These are phyloP conservation scores for Dipodomys ordii DNA, from an alignment of 2,113 vertebrate genomes.

Conservation along the genomic window DNA sequence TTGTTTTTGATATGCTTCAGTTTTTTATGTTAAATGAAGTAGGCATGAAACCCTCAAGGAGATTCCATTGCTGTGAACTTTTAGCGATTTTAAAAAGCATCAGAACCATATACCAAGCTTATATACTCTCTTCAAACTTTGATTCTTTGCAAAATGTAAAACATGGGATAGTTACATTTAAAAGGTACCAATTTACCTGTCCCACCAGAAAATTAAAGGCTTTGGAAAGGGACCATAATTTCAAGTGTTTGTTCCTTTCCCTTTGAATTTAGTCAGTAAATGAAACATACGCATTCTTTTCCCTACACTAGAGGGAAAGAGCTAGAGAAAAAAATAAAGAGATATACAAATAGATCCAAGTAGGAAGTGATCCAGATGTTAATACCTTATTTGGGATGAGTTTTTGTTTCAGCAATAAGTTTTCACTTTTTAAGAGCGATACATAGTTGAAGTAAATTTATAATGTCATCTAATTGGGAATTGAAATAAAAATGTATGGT, in stretches of 20 bases:
- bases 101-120: background rate
- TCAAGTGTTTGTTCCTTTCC: conserved; percentile 39
- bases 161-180: background rate
- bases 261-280: conserved; percentile 7
- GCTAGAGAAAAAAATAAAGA: background rate
- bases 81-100: conserved; percentile 25
- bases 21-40: conserved; percentile 66
- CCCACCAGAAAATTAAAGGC: conserved; percentile 29
- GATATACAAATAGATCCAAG: background rate
- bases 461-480: background rate
- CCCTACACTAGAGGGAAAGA: background rate
- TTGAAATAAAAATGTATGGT: conserved; percentile 24
- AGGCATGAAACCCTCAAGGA: conserved; percentile 29
- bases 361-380: conserved; percentile 8
- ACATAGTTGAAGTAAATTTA: conserved; percentile 30
- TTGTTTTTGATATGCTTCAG: conserved; percentile 69
- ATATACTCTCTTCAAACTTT: background rate
- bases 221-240: background rate
- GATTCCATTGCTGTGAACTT: background rate
- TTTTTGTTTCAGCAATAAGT: background rate
- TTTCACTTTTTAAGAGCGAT: background rate
- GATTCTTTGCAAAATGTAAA: background rate
- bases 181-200: conserved; percentile 26
- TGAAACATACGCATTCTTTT: background rate
- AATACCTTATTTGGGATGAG: conserved; percentile 13